Evolutionary conservation across 2,797 vertebrate species (phyloP), one percentile per base, ranked within the genome.

Genomic region (Chiroxiphia lanceolata): DNA sequence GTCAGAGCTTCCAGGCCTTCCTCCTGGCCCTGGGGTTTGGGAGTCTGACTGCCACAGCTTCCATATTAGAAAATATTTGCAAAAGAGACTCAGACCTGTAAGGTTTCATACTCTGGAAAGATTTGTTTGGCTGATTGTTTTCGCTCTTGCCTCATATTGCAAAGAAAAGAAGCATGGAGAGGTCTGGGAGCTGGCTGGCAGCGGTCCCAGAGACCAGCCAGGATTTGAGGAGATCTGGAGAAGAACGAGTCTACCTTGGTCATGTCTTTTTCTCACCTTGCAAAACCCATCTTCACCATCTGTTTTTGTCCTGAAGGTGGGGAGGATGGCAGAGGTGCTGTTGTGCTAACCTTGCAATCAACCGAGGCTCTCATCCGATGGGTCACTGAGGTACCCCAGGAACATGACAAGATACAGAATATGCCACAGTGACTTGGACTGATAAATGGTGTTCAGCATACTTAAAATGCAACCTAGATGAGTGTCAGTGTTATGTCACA

Each of bases 331-430:
- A 83, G 57, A 78, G 8, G 20, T 81, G 27, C 47, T 77, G 57
- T 67, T 89, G 25, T 59, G 42, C 40, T 81, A 56, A 50, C 11
- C 13, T 31, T 60, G 38, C 38, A 82, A 4, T 26, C 33, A 74
- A 7, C 26, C 2, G 7, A 44, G 27, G 12, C 11, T 87, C 4
- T 57, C 29, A 71, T 25, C 25, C 6, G 1, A 56, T 0, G 1
- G 19, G 19, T 45, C 3, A 11, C 29, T 53, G 65, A 63, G 17
- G 33, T 38, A 60, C 34, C 42, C 82, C 59, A 85, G 64, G 53
- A 93, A 31, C 15, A 47, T 6, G 27, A 25, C 38, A 87, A 42
- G 16, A 74, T 15, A 54, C 26, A 68, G 26, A 51, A 89, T 33
- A 16, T 77, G 15, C 10, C 53, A 19, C 40, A 56, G 15, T 68